Conservation (phyloP, 1,140 invertebrate species). For the Zaprionus capensis region DNA sequence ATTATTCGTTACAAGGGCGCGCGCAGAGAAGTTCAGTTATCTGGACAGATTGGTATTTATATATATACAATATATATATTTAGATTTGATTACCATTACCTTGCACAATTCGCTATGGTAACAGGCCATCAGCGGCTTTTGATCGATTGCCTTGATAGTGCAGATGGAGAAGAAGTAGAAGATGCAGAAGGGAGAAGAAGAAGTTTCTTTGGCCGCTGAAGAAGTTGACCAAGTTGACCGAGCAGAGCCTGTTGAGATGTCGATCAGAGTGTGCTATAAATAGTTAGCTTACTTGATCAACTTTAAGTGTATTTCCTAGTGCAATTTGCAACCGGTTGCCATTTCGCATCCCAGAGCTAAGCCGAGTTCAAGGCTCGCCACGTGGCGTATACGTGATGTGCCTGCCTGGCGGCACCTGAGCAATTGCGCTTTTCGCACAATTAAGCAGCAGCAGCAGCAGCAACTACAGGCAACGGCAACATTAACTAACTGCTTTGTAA, state of each 20-base stretch:
- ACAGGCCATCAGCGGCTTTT: constrained; percentile 56
- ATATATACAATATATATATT: constrained; percentile 30
- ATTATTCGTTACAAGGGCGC: constrained; percentile 75
- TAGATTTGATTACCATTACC: constrained; percentile 62
- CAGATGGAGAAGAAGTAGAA: background rate
- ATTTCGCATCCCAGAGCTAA: constrained; percentile 24
- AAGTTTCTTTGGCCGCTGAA: background rate
- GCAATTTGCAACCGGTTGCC: constrained; percentile 44
- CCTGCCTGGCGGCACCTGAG: constrained; percentile 33
- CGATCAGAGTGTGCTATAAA: background rate
- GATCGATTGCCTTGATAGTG: constrained; percentile 59
- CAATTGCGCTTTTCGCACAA: constrained; percentile 72
- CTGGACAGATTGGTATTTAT: constrained; percentile 36
- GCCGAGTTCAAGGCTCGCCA: constrained; percentile 76
- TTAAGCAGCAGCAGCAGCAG: constrained; percentile 50
- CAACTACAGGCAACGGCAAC: constrained; percentile 40
- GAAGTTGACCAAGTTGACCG: background rate
- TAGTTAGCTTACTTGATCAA: background rate
- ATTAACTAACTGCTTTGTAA: constrained; percentile 80
- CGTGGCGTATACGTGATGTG: constrained; percentile 77
- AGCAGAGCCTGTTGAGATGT: background rate
- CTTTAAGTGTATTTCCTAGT: background rate
- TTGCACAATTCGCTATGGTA: constrained; percentile 59
- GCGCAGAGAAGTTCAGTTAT: constrained; percentile 56
- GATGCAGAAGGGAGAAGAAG: background rate